These are phyloP conservation scores for Agonopterix alstromeriana DNA, from an alignment of 2,888 invertebrate genomes.

Conservation along the genomic window DNA sequence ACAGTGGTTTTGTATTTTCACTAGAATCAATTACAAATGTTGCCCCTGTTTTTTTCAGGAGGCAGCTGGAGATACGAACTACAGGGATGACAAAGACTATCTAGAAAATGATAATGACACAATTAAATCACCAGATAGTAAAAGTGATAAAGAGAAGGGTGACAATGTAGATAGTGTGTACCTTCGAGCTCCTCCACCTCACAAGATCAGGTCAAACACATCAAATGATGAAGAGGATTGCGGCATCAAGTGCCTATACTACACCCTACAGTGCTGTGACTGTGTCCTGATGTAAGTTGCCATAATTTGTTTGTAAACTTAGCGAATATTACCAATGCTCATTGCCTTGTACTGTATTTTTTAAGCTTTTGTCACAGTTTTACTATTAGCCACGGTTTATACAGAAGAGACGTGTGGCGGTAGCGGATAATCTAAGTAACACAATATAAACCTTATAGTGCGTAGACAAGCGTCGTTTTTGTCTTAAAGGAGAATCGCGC, in stretches of 20 bases:
- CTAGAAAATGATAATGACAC: constrained; percentile 32
- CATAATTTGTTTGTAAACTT: constrained; percentile 8
- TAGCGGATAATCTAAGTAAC: too few relatives aligned
- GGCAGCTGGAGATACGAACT: constrained; percentile 38
- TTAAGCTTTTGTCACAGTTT: too few relatives aligned
- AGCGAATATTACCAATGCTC: not conserved
- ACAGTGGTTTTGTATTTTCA: too few relatives aligned
- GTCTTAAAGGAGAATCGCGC: too few relatives aligned
- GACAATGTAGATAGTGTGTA: constrained; percentile 62
- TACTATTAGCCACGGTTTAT: too few relatives aligned
- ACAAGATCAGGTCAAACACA: constrained; percentile 35
- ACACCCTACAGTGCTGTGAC: constrained; percentile 79
- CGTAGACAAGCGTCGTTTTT: too few relatives aligned
- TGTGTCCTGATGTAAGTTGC: constrained; percentile 67
- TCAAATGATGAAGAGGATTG: constrained; percentile 71
- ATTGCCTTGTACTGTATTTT: not conserved
- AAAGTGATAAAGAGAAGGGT: constrained; percentile 31
- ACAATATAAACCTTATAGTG: too few relatives aligned
- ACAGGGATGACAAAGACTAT: constrained; percentile 26
- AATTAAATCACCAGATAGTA: constrained; percentile 24
- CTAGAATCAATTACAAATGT: too few relatives aligned
- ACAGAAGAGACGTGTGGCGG: too few relatives aligned
- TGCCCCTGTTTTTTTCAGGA: constrained; percentile 33
- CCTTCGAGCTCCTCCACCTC: constrained; percentile 37
- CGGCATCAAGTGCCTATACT: constrained; percentile 78